Base-by-base conservation (phyloP, 2,888 invertebrate species). In the Oegoconia quadripuncta region DNA sequence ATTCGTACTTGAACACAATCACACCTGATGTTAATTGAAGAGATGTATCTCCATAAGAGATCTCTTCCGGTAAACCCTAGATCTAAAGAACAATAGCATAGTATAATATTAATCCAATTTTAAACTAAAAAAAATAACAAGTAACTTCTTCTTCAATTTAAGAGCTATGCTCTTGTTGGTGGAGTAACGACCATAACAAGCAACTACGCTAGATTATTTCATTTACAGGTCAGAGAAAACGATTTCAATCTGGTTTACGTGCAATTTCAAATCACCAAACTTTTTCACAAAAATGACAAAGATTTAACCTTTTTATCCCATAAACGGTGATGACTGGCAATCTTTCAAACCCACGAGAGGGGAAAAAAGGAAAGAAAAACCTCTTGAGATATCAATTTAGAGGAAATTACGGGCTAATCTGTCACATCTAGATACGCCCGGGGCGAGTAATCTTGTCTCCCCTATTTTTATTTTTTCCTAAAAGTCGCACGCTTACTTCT, bases 371-470 rank as follows among this genome's bases (percentile, higher is more conserved):
- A 67, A 59, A 59, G 66, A 72, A 71, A 68, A 61, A 61, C 64
- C 76, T 68, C 76, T 76, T 68, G 76, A 81, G 82, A 84, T 86
- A 87, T 84, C 86, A 83, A 87, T 86, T 87, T 84, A 65, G 74
- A 56, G 61, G 74, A 79, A 81, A 86, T 87, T 84, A 86, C 82
- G 61, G 69, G 69, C 71, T 86, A 86, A 86, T 86, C 86, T 86
- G 86, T 86, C 86, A 84, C 84, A 83, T 80, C 70, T 68, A 74
- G 66, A 69, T 67, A 63, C 73, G 75, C 81, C 68, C 50, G 72
- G 63, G 74, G 78, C 67, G 57, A 48, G 64, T 73, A 73, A 79
- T 77, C 68, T 31, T 63, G 67, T 70, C 73, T 75, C 77, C 79
- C 81, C 72, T 65, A 61, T 70, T 71, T 73, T 65, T 57, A 60